These are phyloP conservation scores for Sebastes trivittatus DNA, from an alignment of 2,797 vertebrate genomes.

Conservation along the genomic window DNA sequence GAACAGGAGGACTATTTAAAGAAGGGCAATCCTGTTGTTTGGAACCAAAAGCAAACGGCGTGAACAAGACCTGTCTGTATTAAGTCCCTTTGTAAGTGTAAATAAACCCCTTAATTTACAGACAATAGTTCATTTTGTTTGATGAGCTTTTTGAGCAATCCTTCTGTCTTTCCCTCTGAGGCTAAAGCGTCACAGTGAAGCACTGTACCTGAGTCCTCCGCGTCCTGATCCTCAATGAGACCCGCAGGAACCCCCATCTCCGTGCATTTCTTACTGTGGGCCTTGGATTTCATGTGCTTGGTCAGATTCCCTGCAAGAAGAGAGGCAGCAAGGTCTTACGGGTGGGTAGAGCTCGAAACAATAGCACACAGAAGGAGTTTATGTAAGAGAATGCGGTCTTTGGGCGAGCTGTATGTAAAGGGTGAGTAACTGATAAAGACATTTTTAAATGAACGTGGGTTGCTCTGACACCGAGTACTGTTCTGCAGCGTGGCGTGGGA, in stretches of 20 bases:
- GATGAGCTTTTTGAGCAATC: not conserved
- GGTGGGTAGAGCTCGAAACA: slow-evolving; percentile 62
- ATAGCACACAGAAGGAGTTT: slow-evolving; percentile 68
- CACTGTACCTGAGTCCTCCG: slow-evolving; percentile 93
- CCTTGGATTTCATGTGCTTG: slow-evolving; percentile 99
- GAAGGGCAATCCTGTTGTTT: slow-evolving; percentile 34
- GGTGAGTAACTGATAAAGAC: slow-evolving; percentile 82
- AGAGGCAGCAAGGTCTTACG: slow-evolving; percentile 39
- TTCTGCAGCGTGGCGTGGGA: slow-evolving; percentile 80
- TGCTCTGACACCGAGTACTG: slow-evolving; percentile 78
- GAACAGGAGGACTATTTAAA: slow-evolving; percentile 59
- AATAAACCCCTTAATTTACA: not conserved
- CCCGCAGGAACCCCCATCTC: slow-evolving; percentile 94
- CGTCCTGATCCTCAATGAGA: slow-evolving; percentile 92
- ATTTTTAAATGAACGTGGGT: slow-evolving; percentile 82
- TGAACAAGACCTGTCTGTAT: slow-evolving; percentile 13
- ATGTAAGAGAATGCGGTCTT: slow-evolving; percentile 68
- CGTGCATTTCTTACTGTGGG: slow-evolving; percentile 99
- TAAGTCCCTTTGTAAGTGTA: not conserved
- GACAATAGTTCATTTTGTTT: not conserved
- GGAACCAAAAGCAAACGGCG: slow-evolving; percentile 6
- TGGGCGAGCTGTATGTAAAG: slow-evolving; percentile 67
- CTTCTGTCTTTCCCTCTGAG: not conserved
- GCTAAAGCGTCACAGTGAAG: not conserved
- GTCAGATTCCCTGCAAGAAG: slow-evolving; percentile 93